Conservation (phyloP, 2,888 invertebrate genomes). For the Neelides folsomi region DNA sequence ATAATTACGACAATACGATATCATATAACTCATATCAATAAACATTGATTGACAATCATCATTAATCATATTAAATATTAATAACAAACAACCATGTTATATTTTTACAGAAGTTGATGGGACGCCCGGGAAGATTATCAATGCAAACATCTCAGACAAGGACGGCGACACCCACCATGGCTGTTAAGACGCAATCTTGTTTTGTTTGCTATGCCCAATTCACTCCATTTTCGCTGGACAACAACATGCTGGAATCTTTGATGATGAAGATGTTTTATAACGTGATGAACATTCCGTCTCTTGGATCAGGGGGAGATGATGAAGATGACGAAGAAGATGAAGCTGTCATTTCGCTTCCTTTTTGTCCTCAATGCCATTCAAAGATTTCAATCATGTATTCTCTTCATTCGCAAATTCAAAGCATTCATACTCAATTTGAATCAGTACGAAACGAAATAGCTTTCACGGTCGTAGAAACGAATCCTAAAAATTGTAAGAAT, state of each 20-base stretch:
- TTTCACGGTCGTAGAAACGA: slow-evolving; percentile 22
- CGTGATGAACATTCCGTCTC: slow-evolving; percentile 16
- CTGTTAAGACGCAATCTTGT: slow-evolving; percentile 7
- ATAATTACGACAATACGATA: too few species aligned
- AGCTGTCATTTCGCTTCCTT: slow-evolving; percentile 15
- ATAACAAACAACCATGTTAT: too few species aligned
- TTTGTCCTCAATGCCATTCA: slow-evolving; percentile 24
- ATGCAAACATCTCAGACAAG: background rate
- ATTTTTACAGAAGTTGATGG: background rate
- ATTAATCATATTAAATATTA: too few species aligned
- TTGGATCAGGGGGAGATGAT: slow-evolving; percentile 5
- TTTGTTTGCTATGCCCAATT: slow-evolving; percentile 21
- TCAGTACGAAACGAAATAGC: slow-evolving; percentile 23
- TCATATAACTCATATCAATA: too few species aligned
- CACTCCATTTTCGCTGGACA: slow-evolving; percentile 5
- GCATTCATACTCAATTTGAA: slow-evolving; percentile 14
- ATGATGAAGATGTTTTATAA: slow-evolving; percentile 20
- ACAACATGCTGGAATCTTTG: slow-evolving; percentile 14
- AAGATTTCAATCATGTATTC: slow-evolving; percentile 20
- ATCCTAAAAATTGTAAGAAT: slow-evolving; percentile 14
- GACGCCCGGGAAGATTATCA: background rate
- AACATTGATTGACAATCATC: too few species aligned
- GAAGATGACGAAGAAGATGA: slow-evolving; percentile 18
- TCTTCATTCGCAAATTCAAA: slow-evolving; percentile 15
- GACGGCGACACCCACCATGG: background rate